Evolutionary conservation across 2,113 vertebrate species (phyloP).

Genomic region (Trachemys scripta): DNA sequence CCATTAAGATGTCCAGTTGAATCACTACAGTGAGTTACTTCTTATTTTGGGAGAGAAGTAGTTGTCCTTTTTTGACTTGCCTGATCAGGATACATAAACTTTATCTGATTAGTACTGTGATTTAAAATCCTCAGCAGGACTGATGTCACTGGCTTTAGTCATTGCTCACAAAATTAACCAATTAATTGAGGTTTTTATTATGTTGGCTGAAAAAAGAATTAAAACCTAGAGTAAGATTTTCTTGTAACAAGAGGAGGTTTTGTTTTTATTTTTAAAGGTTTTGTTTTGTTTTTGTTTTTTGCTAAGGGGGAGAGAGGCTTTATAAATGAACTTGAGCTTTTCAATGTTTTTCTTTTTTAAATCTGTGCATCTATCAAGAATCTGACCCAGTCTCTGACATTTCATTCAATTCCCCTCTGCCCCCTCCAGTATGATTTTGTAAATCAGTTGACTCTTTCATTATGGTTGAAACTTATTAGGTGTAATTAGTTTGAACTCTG

Average conservation of each 20-base stretch:
- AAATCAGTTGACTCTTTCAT: not conserved
- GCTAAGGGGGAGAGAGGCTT: no score
- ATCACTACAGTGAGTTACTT: not conserved
- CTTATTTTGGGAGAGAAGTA: not conserved
- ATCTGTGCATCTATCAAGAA: not conserved
- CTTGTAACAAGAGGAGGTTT: not conserved
- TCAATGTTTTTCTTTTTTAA: not conserved
- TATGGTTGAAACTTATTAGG: not conserved
- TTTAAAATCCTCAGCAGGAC: not conserved
- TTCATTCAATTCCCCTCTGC: accelerated
- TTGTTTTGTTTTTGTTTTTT: no score
- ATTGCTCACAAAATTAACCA: conserved; percentile 24
- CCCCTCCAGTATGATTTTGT: accelerated
- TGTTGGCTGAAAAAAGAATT: not conserved
- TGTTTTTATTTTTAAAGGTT: not conserved
- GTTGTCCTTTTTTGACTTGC: not conserved
- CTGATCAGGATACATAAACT: not conserved
- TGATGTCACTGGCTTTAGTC: conserved; percentile 4
- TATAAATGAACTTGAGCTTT: not conserved
- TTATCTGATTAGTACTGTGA: not conserved
- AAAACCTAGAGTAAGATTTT: not conserved
- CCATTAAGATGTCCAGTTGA: not conserved
- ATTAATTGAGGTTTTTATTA: not conserved
- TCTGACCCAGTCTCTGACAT: not conserved
- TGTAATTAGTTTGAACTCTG: not conserved